These are phyloP conservation scores for Psylliodes chrysocephalus DNA, from an alignment of 2,888 invertebrate species.

Conservation along the genomic window DNA sequence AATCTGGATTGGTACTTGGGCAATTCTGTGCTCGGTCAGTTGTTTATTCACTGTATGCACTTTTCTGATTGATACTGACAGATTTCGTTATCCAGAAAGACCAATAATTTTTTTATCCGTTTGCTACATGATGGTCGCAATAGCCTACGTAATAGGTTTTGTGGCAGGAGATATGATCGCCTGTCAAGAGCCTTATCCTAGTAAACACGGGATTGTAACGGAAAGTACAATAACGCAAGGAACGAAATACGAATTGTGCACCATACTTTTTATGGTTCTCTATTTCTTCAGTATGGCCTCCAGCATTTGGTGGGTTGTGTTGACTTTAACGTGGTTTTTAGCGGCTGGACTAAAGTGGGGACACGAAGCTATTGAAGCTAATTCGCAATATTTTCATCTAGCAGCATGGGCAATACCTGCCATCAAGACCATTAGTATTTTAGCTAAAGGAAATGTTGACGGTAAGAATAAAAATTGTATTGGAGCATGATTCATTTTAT, in stretches of 20 bases:
- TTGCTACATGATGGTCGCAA: conserved; percentile 94
- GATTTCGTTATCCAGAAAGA: conserved; percentile 96
- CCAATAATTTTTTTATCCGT: conserved; percentile 97
- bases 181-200: conserved; percentile 84
- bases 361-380: conserved; percentile 96
- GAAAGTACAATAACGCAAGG: conserved; percentile 90
- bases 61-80: conserved; percentile 91
- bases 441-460: conserved; percentile 96
- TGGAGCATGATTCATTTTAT: too few relatives aligned
- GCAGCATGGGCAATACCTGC: conserved; percentile 99
- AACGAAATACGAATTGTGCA: conserved; percentile 84
- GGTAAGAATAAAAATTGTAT: conserved; percentile 69
- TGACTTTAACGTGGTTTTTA: conserved; percentile 96
- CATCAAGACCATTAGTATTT: conserved; percentile 92
- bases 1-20: conserved; percentile 95
- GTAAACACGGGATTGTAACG: conserved; percentile 77
- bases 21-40: conserved; percentile 87
- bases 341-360: conserved; percentile 98
- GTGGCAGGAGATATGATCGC: conserved; percentile 84
- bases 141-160: conserved; percentile 90
- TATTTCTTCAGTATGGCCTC: conserved; percentile 98
- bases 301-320: conserved; percentile 97
- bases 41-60: conserved; percentile 94
- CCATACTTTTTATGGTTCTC: conserved; percentile 94
- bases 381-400: conserved; percentile 96